Percentiles rank a stretch among this genome's conserved stretches.
Conservation (phyloP, 2,797 vertebrate species). For the Smutsia temminckii region DNA sequence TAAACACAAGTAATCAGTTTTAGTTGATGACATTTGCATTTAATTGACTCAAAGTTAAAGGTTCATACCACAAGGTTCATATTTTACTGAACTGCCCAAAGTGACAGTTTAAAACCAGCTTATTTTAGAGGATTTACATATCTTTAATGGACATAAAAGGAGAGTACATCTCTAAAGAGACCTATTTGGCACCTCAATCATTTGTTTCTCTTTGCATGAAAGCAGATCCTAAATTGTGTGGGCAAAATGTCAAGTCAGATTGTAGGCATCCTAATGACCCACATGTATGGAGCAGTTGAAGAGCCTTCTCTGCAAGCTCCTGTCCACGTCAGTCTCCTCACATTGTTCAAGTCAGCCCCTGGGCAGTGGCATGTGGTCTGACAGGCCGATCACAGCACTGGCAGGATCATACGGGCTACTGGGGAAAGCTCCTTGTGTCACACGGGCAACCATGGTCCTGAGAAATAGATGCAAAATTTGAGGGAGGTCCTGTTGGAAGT, state of each 20-base stretch:
- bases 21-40: neutral
- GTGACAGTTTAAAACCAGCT: neutral
- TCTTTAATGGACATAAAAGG: neutral
- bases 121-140: neutral
- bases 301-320: neutral
- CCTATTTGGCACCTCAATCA: neutral
- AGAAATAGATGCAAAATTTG: neutral
- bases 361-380: neutral
- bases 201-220: neutral
- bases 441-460: neutral
- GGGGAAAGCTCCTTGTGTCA: neutral
- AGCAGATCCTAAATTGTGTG: neutral
- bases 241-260: neutral
- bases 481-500: neutral
- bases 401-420: neutral
- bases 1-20: conserved; percentile 4
- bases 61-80: neutral
- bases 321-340: neutral
- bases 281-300: neutral
- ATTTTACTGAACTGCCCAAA: neutral
- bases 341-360: neutral
- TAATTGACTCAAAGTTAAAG: conserved; percentile 20
- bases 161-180: neutral
- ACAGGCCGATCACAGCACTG: neutral
- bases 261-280: neutral